Conservation (phyloP, 2,113 vertebrate genomes). For the Scopus umbretta region DNA sequence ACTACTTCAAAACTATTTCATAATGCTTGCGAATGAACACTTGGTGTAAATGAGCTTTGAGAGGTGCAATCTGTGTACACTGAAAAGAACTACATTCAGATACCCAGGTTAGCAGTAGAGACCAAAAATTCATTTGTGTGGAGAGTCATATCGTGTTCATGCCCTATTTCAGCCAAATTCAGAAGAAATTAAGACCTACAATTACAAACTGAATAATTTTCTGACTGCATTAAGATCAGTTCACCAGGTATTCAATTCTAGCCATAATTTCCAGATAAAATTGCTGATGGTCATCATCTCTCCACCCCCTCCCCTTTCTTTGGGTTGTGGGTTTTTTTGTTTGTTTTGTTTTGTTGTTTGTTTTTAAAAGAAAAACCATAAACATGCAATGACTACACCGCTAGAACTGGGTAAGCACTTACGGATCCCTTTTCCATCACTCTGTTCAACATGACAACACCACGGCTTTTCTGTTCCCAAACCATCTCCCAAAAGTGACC, state of each 20-base stretch:
- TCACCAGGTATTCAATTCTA: neutral
- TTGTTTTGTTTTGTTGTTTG: neutral
- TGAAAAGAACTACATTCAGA: neutral
- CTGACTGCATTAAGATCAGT: neutral
- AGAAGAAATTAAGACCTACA: neutral
- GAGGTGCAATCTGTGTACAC: neutral
- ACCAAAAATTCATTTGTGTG: neutral
- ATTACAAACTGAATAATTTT: neutral
- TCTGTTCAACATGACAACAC: conserved; percentile 97
- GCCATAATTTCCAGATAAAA: neutral
- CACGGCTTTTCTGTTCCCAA: conserved; percentile 93
- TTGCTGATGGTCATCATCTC: neutral
- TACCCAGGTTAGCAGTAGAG: neutral
- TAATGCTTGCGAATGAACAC: neutral
- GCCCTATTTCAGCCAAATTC: neutral
- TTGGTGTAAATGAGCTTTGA: neutral
- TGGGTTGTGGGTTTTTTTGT: neutral
- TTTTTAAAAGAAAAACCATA: neutral
- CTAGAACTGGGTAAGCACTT: conserved; percentile 49
- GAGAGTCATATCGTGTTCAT: neutral
- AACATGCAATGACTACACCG: neutral
- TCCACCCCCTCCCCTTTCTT: no score
- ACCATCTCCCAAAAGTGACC: conserved; percentile 99
- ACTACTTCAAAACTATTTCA: neutral
- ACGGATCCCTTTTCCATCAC: conserved; percentile 98